Conservation (phyloP, 2,888 invertebrate genomes). For the Agriopis marginaria region DNA sequence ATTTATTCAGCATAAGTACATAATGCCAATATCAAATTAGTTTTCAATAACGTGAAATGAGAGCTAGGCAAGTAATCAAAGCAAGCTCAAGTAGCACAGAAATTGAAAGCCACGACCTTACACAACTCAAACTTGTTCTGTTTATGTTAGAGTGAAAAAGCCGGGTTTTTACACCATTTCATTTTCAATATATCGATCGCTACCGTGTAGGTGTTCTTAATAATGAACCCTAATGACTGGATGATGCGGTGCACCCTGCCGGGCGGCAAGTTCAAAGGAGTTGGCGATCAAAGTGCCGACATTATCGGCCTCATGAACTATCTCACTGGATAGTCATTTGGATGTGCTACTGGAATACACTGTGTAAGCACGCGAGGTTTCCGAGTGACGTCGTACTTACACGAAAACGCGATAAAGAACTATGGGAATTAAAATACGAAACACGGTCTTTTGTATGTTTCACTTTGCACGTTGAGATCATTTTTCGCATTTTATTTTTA, state of each 20-base stretch:
- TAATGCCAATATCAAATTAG: background rate
- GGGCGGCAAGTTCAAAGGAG: constrained; percentile 77
- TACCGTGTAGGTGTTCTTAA: constrained; percentile 54
- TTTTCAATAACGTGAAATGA: background rate
- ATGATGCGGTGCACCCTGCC: constrained; percentile 71
- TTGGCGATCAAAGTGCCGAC: constrained; percentile 74
- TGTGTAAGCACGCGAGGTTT: constrained; percentile 40
- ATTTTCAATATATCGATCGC: constrained; percentile 38
- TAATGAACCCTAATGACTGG: constrained; percentile 73
- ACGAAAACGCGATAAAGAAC: background rate
- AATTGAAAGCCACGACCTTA: constrained; percentile 26
- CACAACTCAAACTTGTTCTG: constrained; percentile 25
- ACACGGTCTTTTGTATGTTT: no score
- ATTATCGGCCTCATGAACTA: constrained; percentile 75
- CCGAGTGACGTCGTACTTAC: constrained; percentile 17
- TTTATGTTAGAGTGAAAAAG: constrained; percentile 21
- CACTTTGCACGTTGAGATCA: background rate
- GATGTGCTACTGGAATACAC: constrained; percentile 74
- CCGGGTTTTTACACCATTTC: constrained; percentile 30
- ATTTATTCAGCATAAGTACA: background rate
- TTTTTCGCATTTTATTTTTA: constrained; percentile 1
- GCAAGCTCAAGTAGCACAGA: constrained; percentile 6
- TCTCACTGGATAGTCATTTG: constrained; percentile 67
- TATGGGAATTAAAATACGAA: background rate
- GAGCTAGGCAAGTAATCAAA: background rate